These are phyloP conservation scores for Petrocephalus sullivani DNA, from an alignment of 2,797 vertebrate genomes.

Conservation along the genomic window DNA sequence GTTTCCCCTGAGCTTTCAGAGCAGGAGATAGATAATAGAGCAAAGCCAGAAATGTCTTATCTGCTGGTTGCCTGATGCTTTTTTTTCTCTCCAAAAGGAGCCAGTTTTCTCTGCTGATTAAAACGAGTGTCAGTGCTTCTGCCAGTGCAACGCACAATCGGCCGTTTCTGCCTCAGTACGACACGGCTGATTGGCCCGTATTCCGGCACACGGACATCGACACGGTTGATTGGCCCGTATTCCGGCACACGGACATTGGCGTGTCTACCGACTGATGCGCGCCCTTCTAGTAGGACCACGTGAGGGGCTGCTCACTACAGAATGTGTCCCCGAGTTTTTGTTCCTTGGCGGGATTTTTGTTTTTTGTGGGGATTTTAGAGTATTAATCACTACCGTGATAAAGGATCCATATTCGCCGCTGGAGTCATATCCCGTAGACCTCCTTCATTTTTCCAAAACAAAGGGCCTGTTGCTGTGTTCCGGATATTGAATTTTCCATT, in stretches of 20 bases:
- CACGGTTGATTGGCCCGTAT: slow-evolving; percentile 33
- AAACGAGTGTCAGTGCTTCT: slow-evolving; percentile 41
- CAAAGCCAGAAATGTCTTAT: slow-evolving; percentile 28
- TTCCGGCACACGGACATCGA: slow-evolving; percentile 25
- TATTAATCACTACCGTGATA: slow-evolving; percentile 24
- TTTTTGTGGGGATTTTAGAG: slow-evolving; percentile 10
- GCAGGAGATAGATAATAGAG: slow-evolving; percentile 33
- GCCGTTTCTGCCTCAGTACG: background rate
- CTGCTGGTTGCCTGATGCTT: slow-evolving; percentile 38
- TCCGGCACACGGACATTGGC: slow-evolving; percentile 37
- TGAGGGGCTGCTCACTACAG: slow-evolving; percentile 41
- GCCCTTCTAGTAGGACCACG: slow-evolving; percentile 39
- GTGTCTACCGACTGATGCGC: slow-evolving; percentile 43
- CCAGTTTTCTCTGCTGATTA: slow-evolving; percentile 40
- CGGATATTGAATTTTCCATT: slow-evolving; percentile 50
- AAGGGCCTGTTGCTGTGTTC: background rate
- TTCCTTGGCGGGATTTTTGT: slow-evolving; percentile 39
- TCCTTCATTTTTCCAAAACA: background rate
- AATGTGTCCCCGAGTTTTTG: slow-evolving; percentile 42
- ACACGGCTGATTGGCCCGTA: slow-evolving; percentile 34
- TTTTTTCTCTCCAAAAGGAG: slow-evolving; percentile 21
- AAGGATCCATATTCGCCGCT: slow-evolving; percentile 6
- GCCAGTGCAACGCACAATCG: slow-evolving; percentile 35
- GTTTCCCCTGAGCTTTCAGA: slow-evolving; percentile 31
- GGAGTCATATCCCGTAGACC: slow-evolving; percentile 15